Evolutionary conservation across 1,140 invertebrate species (phyloP).

Genomic region (Cheumatopsyche charites): DNA sequence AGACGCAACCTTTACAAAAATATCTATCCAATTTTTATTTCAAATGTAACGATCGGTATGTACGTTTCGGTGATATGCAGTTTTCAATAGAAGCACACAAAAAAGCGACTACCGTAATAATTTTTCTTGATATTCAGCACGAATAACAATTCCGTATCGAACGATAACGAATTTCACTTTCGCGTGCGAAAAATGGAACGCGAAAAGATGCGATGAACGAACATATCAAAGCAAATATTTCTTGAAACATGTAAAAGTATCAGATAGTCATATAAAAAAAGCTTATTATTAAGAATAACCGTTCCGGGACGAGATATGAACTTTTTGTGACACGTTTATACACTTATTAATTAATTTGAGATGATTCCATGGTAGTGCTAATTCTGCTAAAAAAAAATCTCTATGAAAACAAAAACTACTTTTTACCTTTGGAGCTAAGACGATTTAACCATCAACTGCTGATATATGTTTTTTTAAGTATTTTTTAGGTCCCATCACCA

Average conservation of each 20-base stretch:
- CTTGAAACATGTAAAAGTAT: background rate
- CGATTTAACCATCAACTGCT: background rate
- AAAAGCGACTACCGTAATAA: slow-evolving; percentile 1
- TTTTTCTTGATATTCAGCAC: too few relatives aligned
- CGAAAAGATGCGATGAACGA: background rate
- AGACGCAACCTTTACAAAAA: slow-evolving; percentile 21
- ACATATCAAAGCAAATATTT: slow-evolving; percentile 2
- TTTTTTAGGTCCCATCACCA: slow-evolving; percentile 6
- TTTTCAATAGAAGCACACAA: slow-evolving; percentile 6
- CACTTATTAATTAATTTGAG: too few relatives aligned
- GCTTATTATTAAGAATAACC: background rate
- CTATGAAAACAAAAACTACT: too few relatives aligned
- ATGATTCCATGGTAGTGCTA: too few relatives aligned
- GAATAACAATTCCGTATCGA: too few relatives aligned
- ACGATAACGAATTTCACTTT: too few relatives aligned
- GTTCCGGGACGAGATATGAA: background rate
- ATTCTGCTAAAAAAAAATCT: too few relatives aligned
- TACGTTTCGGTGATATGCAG: slow-evolving; percentile 16
- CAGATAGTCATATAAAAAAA: slow-evolving; percentile 8
- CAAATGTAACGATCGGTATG: slow-evolving; percentile 1
- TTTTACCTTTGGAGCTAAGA: too few relatives aligned
- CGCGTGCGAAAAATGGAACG: background rate
- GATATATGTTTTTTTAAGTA: slow-evolving; percentile 7
- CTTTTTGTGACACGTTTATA: too few relatives aligned
- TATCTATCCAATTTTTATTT: slow-evolving; percentile 24